Evolutionary conservation across 2,113 vertebrate genomes (phyloP), one percentile per base, ranked within the genome.

Genomic region (Chroicocephalus ridibundus): DNA sequence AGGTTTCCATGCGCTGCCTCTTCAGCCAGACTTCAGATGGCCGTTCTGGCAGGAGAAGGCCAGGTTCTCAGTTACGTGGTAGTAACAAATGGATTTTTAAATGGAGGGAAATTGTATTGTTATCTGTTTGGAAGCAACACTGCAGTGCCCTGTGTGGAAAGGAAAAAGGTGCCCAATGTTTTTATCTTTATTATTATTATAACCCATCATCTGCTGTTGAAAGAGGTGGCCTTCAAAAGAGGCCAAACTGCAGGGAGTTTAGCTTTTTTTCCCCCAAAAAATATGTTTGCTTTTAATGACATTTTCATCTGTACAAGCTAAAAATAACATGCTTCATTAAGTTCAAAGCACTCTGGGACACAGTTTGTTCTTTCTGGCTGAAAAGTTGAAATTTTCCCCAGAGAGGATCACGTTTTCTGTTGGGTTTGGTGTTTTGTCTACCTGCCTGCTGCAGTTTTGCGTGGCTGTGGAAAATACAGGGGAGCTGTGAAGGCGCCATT

Each of bases 271-370:
- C 8, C 7, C 2, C 2, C 10, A 14, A 32, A 90, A 92, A 92
- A 68, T 70, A 61, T 60, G 76, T 93, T 96, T 95, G 51, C 71
- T 86, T 86, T 96, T 92, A 96, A 88, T 90, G 95, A 68, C 88
- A 92, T 94, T 95, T 94, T 95, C 88, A 84, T 88, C 69, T 92
- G 93, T 94, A 95, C 93, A 95, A 91, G 66, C 79, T 95, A 94
- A 97, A 96, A 97, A 96, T 95, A 96, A 77, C 84, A 90, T 1
- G 54, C 54, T 82, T 91, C 81, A 69, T 95, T 91, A 93, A 93
- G 68, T 69, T 94, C 91, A 92, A 72, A 90, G 95, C 80, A 65
- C 83, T 81, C 68, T 86, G 74, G 88, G 94, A 92, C 83, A 44
- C 42, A 52, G 62, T 83, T 93, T 90, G 60, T 46, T 47, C 82